Conservation (phyloP, 2,888 invertebrate species). For the Epinotia brunnichana region DNA sequence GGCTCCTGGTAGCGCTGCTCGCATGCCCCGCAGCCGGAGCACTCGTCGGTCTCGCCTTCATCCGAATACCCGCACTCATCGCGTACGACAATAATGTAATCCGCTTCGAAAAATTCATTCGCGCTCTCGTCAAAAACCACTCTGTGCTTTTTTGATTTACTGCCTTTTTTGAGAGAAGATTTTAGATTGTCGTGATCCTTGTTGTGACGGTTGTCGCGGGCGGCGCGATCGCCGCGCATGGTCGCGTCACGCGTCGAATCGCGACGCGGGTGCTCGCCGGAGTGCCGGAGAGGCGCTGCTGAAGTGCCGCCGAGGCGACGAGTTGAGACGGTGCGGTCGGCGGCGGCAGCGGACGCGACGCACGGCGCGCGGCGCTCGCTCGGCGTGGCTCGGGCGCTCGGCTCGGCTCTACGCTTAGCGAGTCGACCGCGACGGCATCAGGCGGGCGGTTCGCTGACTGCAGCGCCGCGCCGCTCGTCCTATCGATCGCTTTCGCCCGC, state of each 20-base stretch:
- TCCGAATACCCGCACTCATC: constrained; percentile 93
- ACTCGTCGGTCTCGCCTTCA: constrained; percentile 90
- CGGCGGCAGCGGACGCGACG: constrained; percentile 48
- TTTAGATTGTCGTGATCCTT: constrained; percentile 86
- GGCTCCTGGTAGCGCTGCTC: constrained; percentile 86
- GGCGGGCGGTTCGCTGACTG: constrained; percentile 66
- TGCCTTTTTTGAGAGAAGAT: constrained; percentile 90
- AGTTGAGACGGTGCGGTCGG: constrained; percentile 49
- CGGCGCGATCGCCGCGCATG: constrained; percentile 81
- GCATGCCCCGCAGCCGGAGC: constrained; percentile 83
- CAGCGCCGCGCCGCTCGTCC: constrained; percentile 73
- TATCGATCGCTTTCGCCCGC: constrained; percentile 70
- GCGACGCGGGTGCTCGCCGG: constrained; percentile 67
- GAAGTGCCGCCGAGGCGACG: constrained; percentile 46
- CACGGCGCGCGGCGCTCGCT: constrained; percentile 44
- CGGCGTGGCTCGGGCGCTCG: constrained; percentile 46
- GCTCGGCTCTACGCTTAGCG: constrained; percentile 38
- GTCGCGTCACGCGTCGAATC: constrained; percentile 65
- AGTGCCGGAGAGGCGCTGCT: constrained; percentile 55
- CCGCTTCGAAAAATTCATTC: constrained; percentile 96
- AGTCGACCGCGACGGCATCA: constrained; percentile 45
- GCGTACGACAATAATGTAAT: constrained; percentile 94
- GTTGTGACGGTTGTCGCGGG: constrained; percentile 83
- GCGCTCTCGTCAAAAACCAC: constrained; percentile 95
- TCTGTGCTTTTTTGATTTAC: constrained; percentile 88